Base-by-base conservation (phyloP, 2,797 vertebrate genomes). In the Eidolon dupreanum region DNA sequence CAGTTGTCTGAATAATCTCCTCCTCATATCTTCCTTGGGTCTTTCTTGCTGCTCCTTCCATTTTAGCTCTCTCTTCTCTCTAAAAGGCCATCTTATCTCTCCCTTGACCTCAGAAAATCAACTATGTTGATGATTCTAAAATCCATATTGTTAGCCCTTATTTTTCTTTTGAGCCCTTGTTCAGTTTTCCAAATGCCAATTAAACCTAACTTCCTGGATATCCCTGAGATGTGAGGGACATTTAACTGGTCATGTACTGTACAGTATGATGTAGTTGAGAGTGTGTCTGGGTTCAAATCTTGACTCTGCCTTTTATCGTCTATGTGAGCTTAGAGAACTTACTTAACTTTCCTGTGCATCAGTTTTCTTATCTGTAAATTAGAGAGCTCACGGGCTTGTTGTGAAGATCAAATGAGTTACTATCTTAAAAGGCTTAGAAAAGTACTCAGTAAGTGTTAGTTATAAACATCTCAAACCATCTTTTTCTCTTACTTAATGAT, bases 181-280 rank as follows among this genome's bases (percentile, higher is more conserved):
- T 63, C 17, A 87, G n/a, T 95, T 87, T 95, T 82, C 53, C 63
- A 93, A 55, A 43, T 90, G 33, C 55, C 33, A 87, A 6, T 51
- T 53, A 66, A 65, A 70, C 22, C 55, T n/a, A 63, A 10, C 43
- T 94, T 57, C 43, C 36, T 75, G 68, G 26, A 36, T 33, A 13
- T 43, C 71, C 46, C 65, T 55, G 38, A 66, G 59, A 57, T 79
- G 73, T 8, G 53, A 90, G 24, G 41, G 66, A 46, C 33, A 66
- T 68, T 85, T 79, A 79, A 57, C 15, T 84, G 65, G 24, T 38
- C 36, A 17, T 46, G n/a, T 71, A n/a, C 59, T 3, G 1, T 51
- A 78, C 0, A 63, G 38, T 41, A 19, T 65, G 28, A 73, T 0
- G 8, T 75, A 81, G 51, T 82, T 55, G 46, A 74, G 66, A 83